Base-by-base conservation (phyloP, 2,888 invertebrate species). In the Ditylenchus weischeri region DNA sequence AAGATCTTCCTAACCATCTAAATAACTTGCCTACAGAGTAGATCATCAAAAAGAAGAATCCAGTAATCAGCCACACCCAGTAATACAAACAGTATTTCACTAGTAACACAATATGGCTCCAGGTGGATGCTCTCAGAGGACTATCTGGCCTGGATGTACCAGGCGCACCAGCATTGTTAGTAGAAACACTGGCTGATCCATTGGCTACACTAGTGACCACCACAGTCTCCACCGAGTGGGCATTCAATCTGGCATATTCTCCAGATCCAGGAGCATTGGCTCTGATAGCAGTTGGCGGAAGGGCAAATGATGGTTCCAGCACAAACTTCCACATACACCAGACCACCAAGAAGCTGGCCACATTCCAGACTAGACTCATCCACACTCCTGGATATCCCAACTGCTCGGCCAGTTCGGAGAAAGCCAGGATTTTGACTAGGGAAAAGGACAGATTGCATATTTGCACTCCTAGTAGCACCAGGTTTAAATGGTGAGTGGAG, bases 31-130 rank as follows among this genome's bases (percentile, higher is more conserved):
- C 79, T 3, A 69, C 57, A 19, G 82, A 76, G 64, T 83, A 82
- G 54, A 79, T 65, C n/a, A 70, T 68, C 35, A 82, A 72, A 66
- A 79, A 80, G 38, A 75, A 21, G 61, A 82, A 80, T 2, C 80
- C 82, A 11, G 69, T 29, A 0, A 69, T 35, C 63, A 81, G 79
- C 80, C 79, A 80, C 11, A 59, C 59, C 77, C 77, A 78, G 57
- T 78, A 73, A 21, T 70, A 60, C 13, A 68, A 64, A 61, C 79
- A 78, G 57, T 79, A 83, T 13, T 69, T 50, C 29, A 82, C 49
- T 4, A 82, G 69, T 1, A 73, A 72, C n/a, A 58, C 23, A 57
- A 82, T 68, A 68, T 79, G 79, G 2, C 35, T 23, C 50, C 65
- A 60, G 5, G 64, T 70, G n/a, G 66, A 66, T 23, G n/a, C 43